Evolutionary conservation across 1,140 invertebrate species (phyloP).

Genomic region (Brachionus rotundiformis): DNA sequence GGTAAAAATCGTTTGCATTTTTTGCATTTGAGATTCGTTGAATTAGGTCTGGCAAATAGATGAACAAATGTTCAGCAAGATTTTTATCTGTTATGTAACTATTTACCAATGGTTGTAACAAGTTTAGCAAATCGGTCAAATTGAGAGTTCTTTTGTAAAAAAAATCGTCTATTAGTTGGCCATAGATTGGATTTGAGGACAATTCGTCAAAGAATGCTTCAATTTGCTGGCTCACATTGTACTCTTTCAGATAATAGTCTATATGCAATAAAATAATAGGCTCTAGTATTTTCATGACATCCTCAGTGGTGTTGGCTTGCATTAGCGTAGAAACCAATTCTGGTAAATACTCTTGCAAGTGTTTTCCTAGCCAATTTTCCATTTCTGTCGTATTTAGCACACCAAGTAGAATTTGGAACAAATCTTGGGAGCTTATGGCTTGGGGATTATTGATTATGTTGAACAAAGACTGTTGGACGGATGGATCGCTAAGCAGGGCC

Average conservation of each 20-base stretch:
- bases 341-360: not conserved
- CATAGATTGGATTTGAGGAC: not conserved
- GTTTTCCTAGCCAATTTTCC: not conserved
- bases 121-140: not conserved
- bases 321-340: not conserved
- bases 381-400: not conserved
- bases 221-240: not conserved
- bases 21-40: not conserved
- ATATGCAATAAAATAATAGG: not conserved
- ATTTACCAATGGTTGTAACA: not conserved
- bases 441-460: not conserved
- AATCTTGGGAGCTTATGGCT: not conserved
- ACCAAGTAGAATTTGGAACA: not conserved
- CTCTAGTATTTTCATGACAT: not conserved
- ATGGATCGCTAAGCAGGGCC: not conserved
- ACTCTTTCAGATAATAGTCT: not conserved
- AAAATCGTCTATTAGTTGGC: not conserved
- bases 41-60: not conserved
- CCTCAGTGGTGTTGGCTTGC: not conserved
- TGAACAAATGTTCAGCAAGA: not conserved
- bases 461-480: not conserved
- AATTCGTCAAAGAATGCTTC: not conserved
- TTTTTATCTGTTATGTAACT: not conserved
- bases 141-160: not conserved
- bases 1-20: not conserved